Percentiles rank a stretch among this genome's conserved stretches.
These are phyloP conservation scores for Scolopax mira DNA, from an alignment of 2,113 vertebrate species.

Conservation along the genomic window DNA sequence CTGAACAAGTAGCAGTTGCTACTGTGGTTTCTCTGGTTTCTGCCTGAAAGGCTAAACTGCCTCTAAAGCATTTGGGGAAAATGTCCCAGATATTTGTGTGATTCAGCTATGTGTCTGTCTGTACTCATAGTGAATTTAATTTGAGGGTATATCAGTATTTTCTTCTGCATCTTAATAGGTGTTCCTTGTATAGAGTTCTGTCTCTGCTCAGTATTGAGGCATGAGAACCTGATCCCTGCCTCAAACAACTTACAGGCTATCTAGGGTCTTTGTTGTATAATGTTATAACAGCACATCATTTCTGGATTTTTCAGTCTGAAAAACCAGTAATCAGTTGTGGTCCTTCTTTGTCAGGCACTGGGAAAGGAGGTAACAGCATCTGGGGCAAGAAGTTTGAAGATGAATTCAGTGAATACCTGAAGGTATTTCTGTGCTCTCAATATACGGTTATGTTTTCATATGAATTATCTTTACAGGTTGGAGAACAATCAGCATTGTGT, in stretches of 20 bases:
- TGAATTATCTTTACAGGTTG: not conserved
- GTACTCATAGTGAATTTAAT: not conserved
- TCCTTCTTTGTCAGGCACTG: slow-evolving; percentile 80
- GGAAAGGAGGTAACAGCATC: slow-evolving; percentile 96
- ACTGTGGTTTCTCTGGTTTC: not conserved
- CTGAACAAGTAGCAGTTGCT: not conserved
- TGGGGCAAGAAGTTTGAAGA: slow-evolving; percentile 98
- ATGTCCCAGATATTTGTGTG: not conserved
- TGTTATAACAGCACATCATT: not conserved
- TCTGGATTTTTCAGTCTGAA: not conserved
- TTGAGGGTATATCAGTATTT: not conserved
- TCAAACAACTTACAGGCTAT: not conserved
- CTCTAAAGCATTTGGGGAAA: not conserved
- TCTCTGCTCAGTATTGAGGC: not conserved
- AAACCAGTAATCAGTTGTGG: not conserved
- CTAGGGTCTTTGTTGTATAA: not conserved
- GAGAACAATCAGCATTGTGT: not conserved
- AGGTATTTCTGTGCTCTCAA: slow-evolving; percentile 73
- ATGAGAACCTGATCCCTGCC: not conserved
- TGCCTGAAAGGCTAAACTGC: not conserved
- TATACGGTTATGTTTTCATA: not conserved
- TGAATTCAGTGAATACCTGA: slow-evolving; percentile 95
- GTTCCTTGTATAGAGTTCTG: not conserved
- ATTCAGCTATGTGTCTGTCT: not conserved
- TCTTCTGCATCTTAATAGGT: not conserved